phyloP scores from a whole-genome alignment of 2,797 vertebrate species.

The Micromesistius poutassou region DNA sequence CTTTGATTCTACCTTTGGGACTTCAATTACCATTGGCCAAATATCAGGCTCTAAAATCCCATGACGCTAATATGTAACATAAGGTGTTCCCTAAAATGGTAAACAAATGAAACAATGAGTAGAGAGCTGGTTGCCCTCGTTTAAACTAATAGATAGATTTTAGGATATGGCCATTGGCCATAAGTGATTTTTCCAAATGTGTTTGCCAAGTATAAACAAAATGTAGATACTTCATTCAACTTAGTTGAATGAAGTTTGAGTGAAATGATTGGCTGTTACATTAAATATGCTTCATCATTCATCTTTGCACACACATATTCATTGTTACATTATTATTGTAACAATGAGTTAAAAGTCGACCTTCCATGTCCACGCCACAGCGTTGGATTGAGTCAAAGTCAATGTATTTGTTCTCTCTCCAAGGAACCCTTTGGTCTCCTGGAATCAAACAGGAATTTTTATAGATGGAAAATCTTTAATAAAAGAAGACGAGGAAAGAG shows the following conservation, averaged over 20 bases:
- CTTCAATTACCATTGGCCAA: constrained; percentile 31
- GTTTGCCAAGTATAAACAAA: neutral
- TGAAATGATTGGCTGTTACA: neutral
- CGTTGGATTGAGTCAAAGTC: constrained; percentile 36
- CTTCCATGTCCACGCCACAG: constrained; percentile 21
- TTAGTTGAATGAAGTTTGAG: neutral
- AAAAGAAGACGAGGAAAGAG: constrained; percentile 17
- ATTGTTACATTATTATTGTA: neutral
- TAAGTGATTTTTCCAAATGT: neutral
- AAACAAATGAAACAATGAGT: constrained; percentile 8
- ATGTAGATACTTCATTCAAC: neutral
- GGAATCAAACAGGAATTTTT: constrained; percentile 38
- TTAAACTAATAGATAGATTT: neutral
- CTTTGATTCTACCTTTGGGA: neutral
- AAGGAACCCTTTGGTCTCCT: constrained; percentile 43
- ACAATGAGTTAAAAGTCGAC: constrained; percentile 9
- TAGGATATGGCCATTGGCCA: neutral
- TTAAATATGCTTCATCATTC: constrained; percentile 14
- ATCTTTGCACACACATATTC: constrained; percentile 8
- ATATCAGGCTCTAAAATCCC: constrained; percentile 10
- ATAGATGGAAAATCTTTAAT: constrained; percentile 45
- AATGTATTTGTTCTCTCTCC: constrained; percentile 36
- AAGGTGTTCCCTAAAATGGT: constrained; percentile 23
- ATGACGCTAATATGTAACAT: constrained; percentile 24
- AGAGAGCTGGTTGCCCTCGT: neutral